Base-by-base conservation (phyloP, 2,888 invertebrate genomes). In the Congeria kusceri region DNA sequence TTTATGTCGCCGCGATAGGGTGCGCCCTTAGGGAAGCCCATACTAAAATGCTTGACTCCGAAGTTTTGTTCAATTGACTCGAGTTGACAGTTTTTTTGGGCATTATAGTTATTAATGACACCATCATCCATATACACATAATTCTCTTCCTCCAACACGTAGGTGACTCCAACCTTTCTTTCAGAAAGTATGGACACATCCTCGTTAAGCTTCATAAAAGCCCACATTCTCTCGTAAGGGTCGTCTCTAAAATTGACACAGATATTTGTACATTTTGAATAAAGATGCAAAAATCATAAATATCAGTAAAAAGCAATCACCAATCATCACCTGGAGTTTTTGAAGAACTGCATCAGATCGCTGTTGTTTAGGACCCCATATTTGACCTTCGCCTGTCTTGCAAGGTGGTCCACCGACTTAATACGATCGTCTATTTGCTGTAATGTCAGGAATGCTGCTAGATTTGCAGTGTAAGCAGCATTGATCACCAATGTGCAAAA, bases 381-480 rank as follows among this genome's bases (percentile, higher is more conserved):
- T 44, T 77, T 86, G 44, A 89, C 83, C 25, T 64, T 65, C 9
- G 85, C 86, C 66, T 91, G 91, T 15, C 84, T 68, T 11, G 88
- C 87, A 23, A 91, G 84, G 5, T 84, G 84, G 66, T 88, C 82
- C 25, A 89, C 78, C 5, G 87, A 86, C 69, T 86, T 89, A 66
- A 90, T 87, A 20, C 87, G 75, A 71, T 86, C 81, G 77, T 90
- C 91, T 13, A 88, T 87, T 70, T 90, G 90, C 73, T 90, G 88
- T 47, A 89, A 80, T 0, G 90, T 91, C 0, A 90, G 87, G 71
- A 85, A 89, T 23, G 90, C 90, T 0, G 90, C 90, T n/a, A 91
- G 85, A 80, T 91, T 91, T 23, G 91, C 91, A 0, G 91, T 91
- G 79, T 91, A 91, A 7, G 91, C 91, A 13, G 91, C 89, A 59